Conservation (phyloP, 2,888 invertebrate species). For the Linyphia triangularis region DNA sequence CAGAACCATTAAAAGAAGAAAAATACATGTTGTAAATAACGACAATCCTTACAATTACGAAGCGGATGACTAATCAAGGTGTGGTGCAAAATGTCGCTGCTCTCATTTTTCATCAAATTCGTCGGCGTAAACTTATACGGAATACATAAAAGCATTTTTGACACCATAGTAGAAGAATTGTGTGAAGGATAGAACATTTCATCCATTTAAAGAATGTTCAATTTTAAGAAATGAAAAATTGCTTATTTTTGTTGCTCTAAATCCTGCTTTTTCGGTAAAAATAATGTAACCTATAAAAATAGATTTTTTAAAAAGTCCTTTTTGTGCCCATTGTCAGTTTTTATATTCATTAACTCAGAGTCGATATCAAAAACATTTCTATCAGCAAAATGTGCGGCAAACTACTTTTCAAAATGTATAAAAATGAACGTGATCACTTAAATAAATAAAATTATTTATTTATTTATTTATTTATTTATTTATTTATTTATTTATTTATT, state of each 20-base stretch:
- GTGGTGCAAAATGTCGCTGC: slow-evolving; percentile 45
- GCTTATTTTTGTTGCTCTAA: too few species aligned
- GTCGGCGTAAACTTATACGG: not conserved
- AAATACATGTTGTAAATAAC: not conserved
- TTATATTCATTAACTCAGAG: too few species aligned
- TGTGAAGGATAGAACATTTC: not conserved
- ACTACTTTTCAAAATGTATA: too few species aligned
- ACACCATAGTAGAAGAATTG: not conserved
- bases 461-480: too few species aligned
- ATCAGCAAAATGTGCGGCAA: too few species aligned
- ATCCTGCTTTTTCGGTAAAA: not conserved
- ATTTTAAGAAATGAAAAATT: too few species aligned
- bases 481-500: too few species aligned
- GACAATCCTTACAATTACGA: slow-evolving; percentile 28
- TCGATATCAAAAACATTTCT: not conserved
- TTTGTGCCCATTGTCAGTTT: not conserved
- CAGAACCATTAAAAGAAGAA: too few species aligned
- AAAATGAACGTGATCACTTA: too few species aligned
- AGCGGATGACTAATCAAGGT: slow-evolving; percentile 41
- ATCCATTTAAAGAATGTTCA: not conserved
- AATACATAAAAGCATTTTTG: not conserved
- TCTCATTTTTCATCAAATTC: slow-evolving; percentile 39
- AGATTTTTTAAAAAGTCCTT: not conserved
- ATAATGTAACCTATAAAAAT: too few species aligned
- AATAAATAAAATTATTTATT: too few species aligned